Base-by-base conservation (phyloP, 2,113 vertebrate genomes). In the Pseudopodoces humilis region DNA sequence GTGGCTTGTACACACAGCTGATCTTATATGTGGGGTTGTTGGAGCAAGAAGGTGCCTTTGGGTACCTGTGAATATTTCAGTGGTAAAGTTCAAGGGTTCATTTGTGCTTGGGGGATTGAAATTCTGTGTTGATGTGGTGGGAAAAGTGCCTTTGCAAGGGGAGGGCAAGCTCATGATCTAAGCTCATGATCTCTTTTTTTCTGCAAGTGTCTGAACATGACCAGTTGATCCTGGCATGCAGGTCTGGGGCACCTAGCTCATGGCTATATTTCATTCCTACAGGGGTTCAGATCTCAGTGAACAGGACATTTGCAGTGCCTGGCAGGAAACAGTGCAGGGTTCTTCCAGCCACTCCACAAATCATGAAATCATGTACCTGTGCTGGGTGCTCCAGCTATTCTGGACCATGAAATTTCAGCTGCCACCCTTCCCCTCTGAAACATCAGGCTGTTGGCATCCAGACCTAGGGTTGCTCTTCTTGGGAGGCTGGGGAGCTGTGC, bases 321-420 rank as follows among this genome's bases (percentile, higher is more conserved):
- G 5, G 13, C 0, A 7, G 43, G 22, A 94, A 50, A 17, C 0
- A 1, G 12, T 37, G 11, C 0, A 4, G 15, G 12, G 23, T 39
- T 84, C 33, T 24, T 67, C 22, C 59, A 83, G 18, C 11, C 21
- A 12, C 7, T 22, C 22, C 4, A 3, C 33, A 83, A 70, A 16
- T n/a, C 11, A 13, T 12, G 13, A 70, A 83, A 33, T 28, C 7
- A 3, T 33, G 22, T 49, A n/a, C 15, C 25, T 77, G 21, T 1
- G 0, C 24, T 56, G 44, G 7, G 13, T 76, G 39, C 60, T 89
- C 8, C 13, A 33, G 30, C 43, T 81, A 30, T n/a, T 55, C 15
- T 28, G 46, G 24, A 28, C 28, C 17, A 13, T 13, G 49, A 68
- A 41, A 53, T 58, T 60, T 62, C 19, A 70, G 4, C 20, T 16